Evolutionary conservation across 2,888 invertebrate genomes (phyloP).

Genomic region (Drosophila subsilvestris): DNA sequence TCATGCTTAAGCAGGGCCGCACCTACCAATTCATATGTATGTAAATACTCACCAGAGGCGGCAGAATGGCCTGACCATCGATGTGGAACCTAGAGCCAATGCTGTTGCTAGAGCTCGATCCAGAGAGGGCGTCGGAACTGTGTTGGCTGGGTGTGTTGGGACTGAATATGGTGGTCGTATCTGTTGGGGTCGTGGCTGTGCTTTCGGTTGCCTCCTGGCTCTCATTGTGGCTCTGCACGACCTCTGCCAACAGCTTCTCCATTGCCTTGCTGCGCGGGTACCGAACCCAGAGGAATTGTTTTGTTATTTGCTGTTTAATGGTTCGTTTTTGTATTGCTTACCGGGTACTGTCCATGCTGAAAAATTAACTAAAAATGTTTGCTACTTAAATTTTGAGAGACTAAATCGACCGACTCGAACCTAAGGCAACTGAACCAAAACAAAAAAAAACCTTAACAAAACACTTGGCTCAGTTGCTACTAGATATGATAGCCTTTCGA

Average conservation of each 20-base stretch:
- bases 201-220: constrained; percentile 3
- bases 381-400: background rate
- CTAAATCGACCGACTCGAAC: background rate
- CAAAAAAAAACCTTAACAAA: constrained; percentile 9
- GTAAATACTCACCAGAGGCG: constrained; percentile 80
- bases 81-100: constrained; percentile 78
- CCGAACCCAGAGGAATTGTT: too few species aligned
- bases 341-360: background rate
- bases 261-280: constrained; percentile 44
- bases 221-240: constrained; percentile 40
- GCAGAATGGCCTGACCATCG: constrained; percentile 82
- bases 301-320: too few species aligned
- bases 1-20: constrained; percentile 48
- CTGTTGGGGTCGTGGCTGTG: constrained; percentile 5
- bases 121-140: constrained; percentile 10
- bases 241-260: constrained; percentile 51
- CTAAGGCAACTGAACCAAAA: background rate
- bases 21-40: constrained; percentile 13
- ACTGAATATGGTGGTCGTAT: constrained; percentile 10
- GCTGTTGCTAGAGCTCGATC: constrained; percentile 5
- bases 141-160: constrained; percentile 6
- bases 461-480: constrained; percentile 26
- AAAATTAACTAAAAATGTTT: background rate
- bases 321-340: background rate
- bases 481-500: constrained; percentile 34